These are phyloP conservation scores for Telenomus remus DNA, from an alignment of 1,140 invertebrate genomes.

Conservation along the genomic window DNA sequence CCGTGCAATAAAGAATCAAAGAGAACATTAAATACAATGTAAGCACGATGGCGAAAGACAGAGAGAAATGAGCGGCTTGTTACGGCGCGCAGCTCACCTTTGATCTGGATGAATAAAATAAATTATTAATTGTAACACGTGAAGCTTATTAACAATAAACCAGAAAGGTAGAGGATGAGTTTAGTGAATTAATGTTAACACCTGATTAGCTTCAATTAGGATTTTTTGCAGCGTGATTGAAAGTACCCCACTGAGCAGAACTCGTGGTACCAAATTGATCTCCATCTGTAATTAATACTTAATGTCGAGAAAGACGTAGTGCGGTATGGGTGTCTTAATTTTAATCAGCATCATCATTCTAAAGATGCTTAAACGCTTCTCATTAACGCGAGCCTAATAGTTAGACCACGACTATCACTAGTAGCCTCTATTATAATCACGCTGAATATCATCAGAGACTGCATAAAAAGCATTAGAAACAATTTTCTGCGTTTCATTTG, in stretches of 20 bases:
- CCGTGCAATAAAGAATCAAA: background rate
- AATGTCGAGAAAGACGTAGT: constrained; percentile 3
- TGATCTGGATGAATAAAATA: background rate
- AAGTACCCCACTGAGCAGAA: background rate
- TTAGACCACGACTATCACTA: constrained; percentile 38
- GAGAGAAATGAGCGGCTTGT: background rate
- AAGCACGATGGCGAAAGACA: background rate
- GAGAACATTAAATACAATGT: background rate
- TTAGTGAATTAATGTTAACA: constrained; percentile 3
- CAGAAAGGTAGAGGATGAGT: background rate
- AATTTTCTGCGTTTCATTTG: too few species aligned
- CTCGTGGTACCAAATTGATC: constrained; percentile 3
- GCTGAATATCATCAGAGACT: constrained; percentile 43
- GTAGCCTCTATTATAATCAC: constrained; percentile 22
- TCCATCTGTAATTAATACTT: constrained; percentile 11
- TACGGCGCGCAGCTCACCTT: background rate
- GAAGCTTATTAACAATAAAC: background rate
- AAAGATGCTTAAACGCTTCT: constrained; percentile 19
- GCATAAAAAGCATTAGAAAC: too few species aligned
- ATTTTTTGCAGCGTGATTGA: background rate
- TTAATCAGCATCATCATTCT: constrained; percentile 11
- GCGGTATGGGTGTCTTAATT: constrained; percentile 10
- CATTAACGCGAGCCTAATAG: constrained; percentile 27
- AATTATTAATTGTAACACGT: background rate
- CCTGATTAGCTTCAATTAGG: constrained; percentile 4